Conservation (phyloP, 2,888 invertebrate species). For the Pachydiplax longipennis region DNA sequence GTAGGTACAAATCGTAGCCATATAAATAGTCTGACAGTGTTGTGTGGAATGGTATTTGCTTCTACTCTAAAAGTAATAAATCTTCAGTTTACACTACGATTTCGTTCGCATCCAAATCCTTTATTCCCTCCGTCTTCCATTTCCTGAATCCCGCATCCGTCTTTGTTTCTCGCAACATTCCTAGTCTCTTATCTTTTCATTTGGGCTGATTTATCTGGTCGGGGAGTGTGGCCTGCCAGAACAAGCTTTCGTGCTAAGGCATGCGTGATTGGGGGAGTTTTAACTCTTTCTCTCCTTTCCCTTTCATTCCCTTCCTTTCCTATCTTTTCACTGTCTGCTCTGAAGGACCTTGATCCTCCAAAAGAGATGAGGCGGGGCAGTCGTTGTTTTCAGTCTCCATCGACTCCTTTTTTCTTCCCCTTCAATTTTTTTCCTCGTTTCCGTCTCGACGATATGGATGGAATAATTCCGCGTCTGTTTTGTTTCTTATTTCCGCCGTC, state of each 20-base stretch:
- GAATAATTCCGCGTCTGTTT: background rate
- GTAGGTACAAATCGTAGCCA: too few species aligned
- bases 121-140: background rate
- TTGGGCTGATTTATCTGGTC: background rate
- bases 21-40: too few species aligned
- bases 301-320: background rate
- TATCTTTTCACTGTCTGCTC: background rate
- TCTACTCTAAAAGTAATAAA: too few species aligned
- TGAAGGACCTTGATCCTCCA: background rate
- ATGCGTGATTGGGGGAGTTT: background rate
- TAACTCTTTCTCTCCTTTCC: background rate
- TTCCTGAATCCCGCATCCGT: background rate
- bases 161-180: background rate
- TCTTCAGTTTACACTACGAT: too few species aligned
- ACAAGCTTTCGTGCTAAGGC: background rate
- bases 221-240: background rate
- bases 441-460: slow-evolving; percentile 7
- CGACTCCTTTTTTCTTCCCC: background rate
- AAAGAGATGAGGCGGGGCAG: background rate
- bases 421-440: background rate
- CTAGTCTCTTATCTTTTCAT: background rate
- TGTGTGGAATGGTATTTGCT: too few species aligned
- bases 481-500: background rate
- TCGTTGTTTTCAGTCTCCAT: background rate
- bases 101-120: background rate